phyloP scores from a whole-genome alignment of 2,113 vertebrate species.

The Channa maculata region DNA sequence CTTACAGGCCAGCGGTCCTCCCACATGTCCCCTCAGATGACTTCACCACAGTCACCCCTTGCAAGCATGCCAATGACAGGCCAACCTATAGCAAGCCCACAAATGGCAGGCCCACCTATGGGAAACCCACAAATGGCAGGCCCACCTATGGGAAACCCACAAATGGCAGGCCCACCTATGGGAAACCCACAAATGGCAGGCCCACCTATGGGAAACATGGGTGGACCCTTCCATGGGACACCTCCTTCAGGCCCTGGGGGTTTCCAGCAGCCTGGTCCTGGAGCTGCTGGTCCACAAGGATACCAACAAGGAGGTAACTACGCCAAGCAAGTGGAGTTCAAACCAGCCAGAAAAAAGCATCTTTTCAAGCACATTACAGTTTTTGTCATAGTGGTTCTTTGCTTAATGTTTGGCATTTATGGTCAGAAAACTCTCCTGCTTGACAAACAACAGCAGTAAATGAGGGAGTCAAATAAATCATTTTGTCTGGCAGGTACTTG shows the following conservation, averaged over 20 bases:
- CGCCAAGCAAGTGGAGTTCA: neutral
- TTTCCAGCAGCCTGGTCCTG: constrained; percentile 82
- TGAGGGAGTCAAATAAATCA: too few species aligned
- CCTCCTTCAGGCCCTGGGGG: constrained; percentile 74
- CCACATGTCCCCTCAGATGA: constrained; percentile 61
- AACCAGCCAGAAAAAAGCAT: neutral
- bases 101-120: neutral
- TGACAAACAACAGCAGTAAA: neutral
- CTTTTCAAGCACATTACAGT: neutral
- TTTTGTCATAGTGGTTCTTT: neutral
- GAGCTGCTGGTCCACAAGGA: constrained; percentile 80
- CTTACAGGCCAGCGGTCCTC: constrained; percentile 79
- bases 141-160: constrained; percentile 64
- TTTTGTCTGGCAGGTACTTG: too few species aligned
- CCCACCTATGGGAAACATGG: constrained; percentile 62
- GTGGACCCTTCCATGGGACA: constrained; percentile 81
- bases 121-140: constrained; percentile 59
- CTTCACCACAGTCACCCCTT: constrained; percentile 75
- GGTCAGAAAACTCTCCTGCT: neutral
- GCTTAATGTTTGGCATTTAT: neutral
- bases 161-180: constrained; percentile 69
- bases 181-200: constrained; percentile 64
- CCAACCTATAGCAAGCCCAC: constrained; percentile 38
- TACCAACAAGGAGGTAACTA: constrained; percentile 88
- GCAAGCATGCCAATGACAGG: constrained; percentile 67